These are phyloP conservation scores for Candoia aspera DNA, from an alignment of 2,113 vertebrate genomes.

Conservation along the genomic window DNA sequence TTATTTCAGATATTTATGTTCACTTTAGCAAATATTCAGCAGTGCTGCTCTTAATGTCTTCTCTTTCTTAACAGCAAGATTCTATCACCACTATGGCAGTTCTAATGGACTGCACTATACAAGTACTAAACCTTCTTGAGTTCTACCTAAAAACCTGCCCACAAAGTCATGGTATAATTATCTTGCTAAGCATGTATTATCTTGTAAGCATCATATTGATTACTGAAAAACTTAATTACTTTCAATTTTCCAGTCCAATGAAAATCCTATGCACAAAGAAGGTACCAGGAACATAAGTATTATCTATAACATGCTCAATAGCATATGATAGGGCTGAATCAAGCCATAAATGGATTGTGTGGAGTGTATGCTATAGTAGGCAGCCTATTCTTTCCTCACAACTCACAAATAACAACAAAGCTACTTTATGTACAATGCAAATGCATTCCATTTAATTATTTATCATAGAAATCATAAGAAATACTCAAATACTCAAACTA, in stretches of 20 bases:
- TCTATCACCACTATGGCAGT: not conserved
- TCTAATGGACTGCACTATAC: not conserved
- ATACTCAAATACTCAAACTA: not conserved
- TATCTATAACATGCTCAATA: not conserved
- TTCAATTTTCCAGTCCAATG: not conserved
- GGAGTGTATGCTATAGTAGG: not conserved
- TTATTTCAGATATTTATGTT: conserved; percentile 23
- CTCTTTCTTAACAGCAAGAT: not conserved
- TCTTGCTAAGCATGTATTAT: not conserved
- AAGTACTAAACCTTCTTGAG: not conserved
- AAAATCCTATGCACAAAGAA: not conserved
- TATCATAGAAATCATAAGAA: not conserved
- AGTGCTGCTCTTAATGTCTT: not conserved
- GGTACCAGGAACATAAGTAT: not conserved
- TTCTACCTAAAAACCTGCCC: not conserved
- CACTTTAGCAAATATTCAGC: not conserved
- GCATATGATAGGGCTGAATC: not conserved
- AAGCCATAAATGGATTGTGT: not conserved
- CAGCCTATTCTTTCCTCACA: not conserved
- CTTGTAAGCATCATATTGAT: not conserved
- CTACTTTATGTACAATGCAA: not conserved
- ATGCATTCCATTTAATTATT: not conserved
- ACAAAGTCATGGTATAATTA: not conserved
- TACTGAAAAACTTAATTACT: not conserved
- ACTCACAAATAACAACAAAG: not conserved